Evolutionary conservation across 2,888 invertebrate species (phyloP), one percentile per base, ranked within the genome.

Genomic region (Neoitamus cyanurus): DNA sequence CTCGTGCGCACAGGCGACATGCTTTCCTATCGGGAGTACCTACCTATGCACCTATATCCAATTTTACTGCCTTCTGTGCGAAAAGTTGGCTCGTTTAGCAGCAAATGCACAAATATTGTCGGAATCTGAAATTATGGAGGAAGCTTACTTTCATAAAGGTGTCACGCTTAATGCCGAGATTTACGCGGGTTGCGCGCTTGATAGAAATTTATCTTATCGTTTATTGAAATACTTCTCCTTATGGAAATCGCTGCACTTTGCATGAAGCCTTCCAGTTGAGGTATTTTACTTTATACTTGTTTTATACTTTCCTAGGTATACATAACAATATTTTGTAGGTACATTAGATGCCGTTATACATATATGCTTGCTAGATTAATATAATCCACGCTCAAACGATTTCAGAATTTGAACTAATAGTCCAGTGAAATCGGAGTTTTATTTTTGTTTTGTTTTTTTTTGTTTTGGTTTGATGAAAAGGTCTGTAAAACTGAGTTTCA

Each of bases 1-100:
- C 46, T 77, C 77, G 77, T 42, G 77, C 46, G 58, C 48, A 46
- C 28, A 31, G 58, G 42, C 82, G 25, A 82, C 48, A 58, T 30
- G 30, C 42, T 46, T 68, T 58, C 46, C 82, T 82, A 48, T 78
- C n/a, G 31, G 46, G 15, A 46, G 48, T 58, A 58, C 15, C 58
- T 58, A 25, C 20, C 58, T 58, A 58, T 25, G 58, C 25, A 15
- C 6, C 58, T 58, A 58, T 11, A 15, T 58, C 58, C 58, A 58
- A 58, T 58, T 25, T 9, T 6, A 3, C 25, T 20, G 58, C 58
- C 20, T 34, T 58, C 58, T 20, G 58, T 58, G 58, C 58, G 58
- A 58, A 58, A 58, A 9, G 15, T 58, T 58, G 11, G 58, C 58
- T 58, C 58, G 58, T 58, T 58, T 58, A 58, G 58, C 58, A 25